These are phyloP conservation scores for Anguilla japonica DNA, from an alignment of 2,113 vertebrate genomes.

Conservation along the genomic window DNA sequence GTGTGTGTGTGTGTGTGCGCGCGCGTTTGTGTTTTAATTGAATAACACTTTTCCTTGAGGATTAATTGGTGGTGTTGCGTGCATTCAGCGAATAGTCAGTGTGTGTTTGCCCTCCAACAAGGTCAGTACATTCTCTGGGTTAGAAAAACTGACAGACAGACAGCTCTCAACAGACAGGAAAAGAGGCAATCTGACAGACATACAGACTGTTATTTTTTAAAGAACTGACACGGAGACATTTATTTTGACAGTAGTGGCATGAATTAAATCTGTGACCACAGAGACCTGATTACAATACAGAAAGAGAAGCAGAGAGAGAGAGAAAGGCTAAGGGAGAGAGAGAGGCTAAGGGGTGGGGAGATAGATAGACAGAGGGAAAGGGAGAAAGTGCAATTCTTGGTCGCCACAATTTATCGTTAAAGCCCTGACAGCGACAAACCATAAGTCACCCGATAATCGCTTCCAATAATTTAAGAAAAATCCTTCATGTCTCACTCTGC, in stretches of 20 bases:
- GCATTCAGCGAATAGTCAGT: not conserved
- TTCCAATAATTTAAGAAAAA: conserved; percentile 65
- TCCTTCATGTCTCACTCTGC: conserved; percentile 49
- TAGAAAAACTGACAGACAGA: not conserved
- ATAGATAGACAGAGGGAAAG: conserved; percentile 1
- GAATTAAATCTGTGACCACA: not conserved
- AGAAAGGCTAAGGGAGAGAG: conserved; percentile 4
- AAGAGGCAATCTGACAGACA: not conserved
- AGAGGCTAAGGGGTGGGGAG: not conserved
- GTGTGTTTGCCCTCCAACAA: not conserved
- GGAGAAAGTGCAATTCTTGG: conserved; percentile 66
- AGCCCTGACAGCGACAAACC: conserved; percentile 64
- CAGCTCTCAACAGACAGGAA: not conserved
- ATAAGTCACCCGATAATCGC: conserved; percentile 73
- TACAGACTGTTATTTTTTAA: not conserved
- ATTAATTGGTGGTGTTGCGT: not conserved
- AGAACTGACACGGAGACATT: not conserved
- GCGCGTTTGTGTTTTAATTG: too few species aligned
- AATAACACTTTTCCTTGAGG: not conserved
- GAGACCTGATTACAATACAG: not conserved
- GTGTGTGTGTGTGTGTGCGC: not conserved
- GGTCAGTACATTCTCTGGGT: not conserved
- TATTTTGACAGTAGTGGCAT: not conserved
- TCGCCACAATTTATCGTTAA: conserved; percentile 60
- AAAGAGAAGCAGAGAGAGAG: not conserved